Evolutionary conservation across 2,797 vertebrate genomes (phyloP).

Genomic region (Galagoides demidoff): DNA sequence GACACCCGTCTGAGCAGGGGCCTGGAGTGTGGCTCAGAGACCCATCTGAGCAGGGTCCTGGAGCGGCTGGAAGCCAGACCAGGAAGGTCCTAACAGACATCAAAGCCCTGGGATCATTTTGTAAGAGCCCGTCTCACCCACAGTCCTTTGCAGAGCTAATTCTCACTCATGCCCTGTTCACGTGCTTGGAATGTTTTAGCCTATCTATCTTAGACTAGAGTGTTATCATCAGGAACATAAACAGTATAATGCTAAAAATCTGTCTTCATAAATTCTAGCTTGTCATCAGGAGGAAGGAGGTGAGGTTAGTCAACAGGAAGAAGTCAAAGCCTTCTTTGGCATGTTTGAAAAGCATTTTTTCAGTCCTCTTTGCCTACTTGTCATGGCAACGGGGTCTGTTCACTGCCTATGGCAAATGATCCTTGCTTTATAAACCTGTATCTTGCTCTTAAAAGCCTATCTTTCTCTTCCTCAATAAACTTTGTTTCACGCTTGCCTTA

Average conservation of each 20-base stretch:
- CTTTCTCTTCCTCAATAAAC: no score
- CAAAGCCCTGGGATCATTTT: not conserved
- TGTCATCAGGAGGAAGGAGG: not conserved
- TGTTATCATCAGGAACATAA: conserved; percentile 72
- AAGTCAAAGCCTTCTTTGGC: not conserved
- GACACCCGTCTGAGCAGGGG: no score
- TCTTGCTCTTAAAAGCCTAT: no score
- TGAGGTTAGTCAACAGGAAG: not conserved
- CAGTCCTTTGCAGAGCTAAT: not conserved
- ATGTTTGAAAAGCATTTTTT: not conserved
- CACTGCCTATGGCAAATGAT: no score
- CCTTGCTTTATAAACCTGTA: no score
- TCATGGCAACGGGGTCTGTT: no score
- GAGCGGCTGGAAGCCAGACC: not conserved
- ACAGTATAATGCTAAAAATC: conserved; percentile 39
- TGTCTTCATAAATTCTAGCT: conserved; percentile 51
- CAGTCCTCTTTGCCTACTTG: no score
- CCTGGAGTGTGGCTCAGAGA: not conserved
- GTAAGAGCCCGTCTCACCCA: not conserved
- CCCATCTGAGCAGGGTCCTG: rapidly evolving
- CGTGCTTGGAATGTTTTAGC: not conserved
- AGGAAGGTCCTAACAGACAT: rapidly evolving
- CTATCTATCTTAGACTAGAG: conserved; percentile 14
- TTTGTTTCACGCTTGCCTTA: no score
- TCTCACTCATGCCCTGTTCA: rapidly evolving